A percentile compares a stretch with the other conserved stretches of the same genome.
phyloP scores from a whole-genome alignment of 2,888 invertebrate species.

The Eudiplozoon nipponicum region DNA sequence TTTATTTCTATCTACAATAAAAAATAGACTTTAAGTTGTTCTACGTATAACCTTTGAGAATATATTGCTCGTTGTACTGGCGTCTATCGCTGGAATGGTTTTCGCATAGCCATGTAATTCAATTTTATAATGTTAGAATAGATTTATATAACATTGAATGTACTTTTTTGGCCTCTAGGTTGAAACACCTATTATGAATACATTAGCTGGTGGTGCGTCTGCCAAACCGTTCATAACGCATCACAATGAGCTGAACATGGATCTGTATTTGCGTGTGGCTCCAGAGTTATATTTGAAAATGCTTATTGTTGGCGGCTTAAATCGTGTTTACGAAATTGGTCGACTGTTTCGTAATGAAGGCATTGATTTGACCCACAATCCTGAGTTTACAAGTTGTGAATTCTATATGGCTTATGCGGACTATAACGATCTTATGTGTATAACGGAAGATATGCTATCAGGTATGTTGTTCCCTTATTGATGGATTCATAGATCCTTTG shows the following conservation, averaged over 20 bases:
- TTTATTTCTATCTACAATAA: too few relatives aligned
- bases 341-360: slow-evolving; percentile 90
- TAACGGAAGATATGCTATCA: slow-evolving; percentile 63
- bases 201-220: slow-evolving; percentile 85
- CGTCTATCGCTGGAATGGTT: background rate
- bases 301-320: slow-evolving; percentile 81
- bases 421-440: slow-evolving; percentile 62
- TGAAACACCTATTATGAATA: slow-evolving; percentile 98
- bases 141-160: background rate
- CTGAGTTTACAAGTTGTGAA: slow-evolving; percentile 93
- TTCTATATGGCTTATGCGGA: slow-evolving; percentile 99
- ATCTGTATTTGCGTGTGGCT: slow-evolving; percentile 79
- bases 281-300: slow-evolving; percentile 51
- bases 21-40: too few relatives aligned
- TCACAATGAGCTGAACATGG: slow-evolving; percentile 89
- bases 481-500: too few relatives aligned
- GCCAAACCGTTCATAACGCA: slow-evolving; percentile 93
- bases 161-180: slow-evolving; percentile 29
- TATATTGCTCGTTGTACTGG: too few relatives aligned
- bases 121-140: slow-evolving; percentile 5
- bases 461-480: too few relatives aligned
- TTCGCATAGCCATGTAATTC: background rate
- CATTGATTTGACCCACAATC: slow-evolving; percentile 90
- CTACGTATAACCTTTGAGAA: too few relatives aligned
- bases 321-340: slow-evolving; percentile 44